Evolutionary conservation across 2,113 vertebrate genomes (phyloP), one percentile per base, ranked within the genome.

Genomic region (Fukomys damarensis): DNA sequence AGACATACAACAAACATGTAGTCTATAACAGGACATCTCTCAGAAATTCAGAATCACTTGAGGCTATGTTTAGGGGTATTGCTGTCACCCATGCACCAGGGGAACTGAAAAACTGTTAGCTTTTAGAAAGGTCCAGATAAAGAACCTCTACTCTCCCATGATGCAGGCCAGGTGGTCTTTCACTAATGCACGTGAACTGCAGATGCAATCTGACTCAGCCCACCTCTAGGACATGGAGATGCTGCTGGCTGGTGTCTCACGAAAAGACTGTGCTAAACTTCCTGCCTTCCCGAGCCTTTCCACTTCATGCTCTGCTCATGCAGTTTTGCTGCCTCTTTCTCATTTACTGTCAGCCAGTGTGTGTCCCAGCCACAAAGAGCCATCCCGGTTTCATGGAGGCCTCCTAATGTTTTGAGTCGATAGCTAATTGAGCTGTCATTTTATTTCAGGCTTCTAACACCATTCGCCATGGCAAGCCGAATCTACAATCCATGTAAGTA

Each of bases 121-220:
- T 56, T 96, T 86, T 79, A 80, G 76, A 96, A 30, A 89, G 56
- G n/a, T 5, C 16, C 16, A 26, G 46, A 59, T 81, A 91, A 86
- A 90, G 3, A 14, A 41, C 59, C 43, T 95, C 41, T 56, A 9
- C 43, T 76, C 4, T 87, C 74, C 6, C 63, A 66, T 79, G 85
- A 80, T 17, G 9, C 6, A 41, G 7, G 24, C 22, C 8, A 32
- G 35, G 20, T 52, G 58, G 28, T 9, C 74, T 30, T 95, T 96
- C 16, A 68, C 12, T 46, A 17, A 13, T 2, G 20, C 17, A 38
- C 95, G 41, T 70, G 58, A 72, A 20, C 30, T 80, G 56, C 63
- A 41, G 22, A 32, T 13, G 41, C 8, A 7, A 30, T 11, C 43
- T n/a, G 41, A 20, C n/a, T 83, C 81, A 28, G 16, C 10, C 26